Percentiles rank a stretch among this genome's conserved stretches.
Conservation (phyloP, 2,113 vertebrate genomes). For the Phrynosoma blainvillii region DNA sequence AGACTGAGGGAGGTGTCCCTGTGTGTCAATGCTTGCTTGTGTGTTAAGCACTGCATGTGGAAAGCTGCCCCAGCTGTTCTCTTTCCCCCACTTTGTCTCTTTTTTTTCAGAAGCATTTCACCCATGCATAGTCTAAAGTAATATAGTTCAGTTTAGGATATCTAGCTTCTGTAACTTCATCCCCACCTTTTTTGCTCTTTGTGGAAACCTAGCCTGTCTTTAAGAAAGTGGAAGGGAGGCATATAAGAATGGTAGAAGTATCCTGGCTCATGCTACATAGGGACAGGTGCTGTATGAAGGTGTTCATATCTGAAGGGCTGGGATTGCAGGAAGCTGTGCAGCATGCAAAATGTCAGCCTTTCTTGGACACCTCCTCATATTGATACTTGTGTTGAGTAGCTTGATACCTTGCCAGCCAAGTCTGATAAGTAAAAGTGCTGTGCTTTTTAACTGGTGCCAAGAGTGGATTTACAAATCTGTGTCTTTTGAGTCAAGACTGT, state of each 20-base stretch:
- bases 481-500: neutral
- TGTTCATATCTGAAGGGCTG: neutral
- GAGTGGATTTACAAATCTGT: conserved; percentile 1
- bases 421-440: conserved; percentile 15
- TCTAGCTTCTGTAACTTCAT: too few relatives aligned
- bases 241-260: too few relatives aligned
- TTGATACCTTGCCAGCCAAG: neutral
- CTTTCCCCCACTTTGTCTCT: neutral
- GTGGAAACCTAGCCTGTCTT: too few relatives aligned
- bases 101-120: neutral
- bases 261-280: neutral
- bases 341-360: neutral
- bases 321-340: neutral
- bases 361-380: neutral
- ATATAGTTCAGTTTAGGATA: too few relatives aligned
- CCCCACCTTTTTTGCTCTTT: too few relatives aligned
- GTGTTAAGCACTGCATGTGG: neutral
- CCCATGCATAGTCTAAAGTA: neutral
- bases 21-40: neutral
- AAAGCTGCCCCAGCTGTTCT: neutral
- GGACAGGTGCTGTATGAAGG: neutral
- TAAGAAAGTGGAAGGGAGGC: too few relatives aligned
- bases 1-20: too few relatives aligned
- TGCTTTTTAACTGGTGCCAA: conserved; percentile 15
- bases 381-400: neutral